phyloP scores from a whole-genome alignment of 2,888 invertebrate species.

The Stictocephala bisonia region DNA sequence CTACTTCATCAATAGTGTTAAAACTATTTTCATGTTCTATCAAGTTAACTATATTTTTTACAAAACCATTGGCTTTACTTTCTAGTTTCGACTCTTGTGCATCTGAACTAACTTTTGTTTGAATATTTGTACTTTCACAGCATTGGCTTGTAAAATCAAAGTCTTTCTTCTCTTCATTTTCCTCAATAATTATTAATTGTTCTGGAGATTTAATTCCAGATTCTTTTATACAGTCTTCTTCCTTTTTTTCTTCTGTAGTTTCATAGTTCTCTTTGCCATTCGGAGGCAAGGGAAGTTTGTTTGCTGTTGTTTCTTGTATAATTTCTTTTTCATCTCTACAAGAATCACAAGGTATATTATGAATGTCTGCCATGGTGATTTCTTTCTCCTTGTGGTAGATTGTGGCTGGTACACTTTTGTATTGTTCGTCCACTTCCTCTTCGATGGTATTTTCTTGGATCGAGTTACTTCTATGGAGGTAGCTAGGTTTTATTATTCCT shows the following conservation, averaged over 20 bases:
- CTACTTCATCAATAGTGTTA: conserved; percentile 39
- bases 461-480: conserved; percentile 40
- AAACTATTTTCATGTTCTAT: conserved; percentile 36
- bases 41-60: conserved; percentile 42
- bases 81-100: neutral
- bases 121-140: neutral
- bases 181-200: conserved; percentile 6
- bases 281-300: conserved; percentile 14
- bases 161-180: neutral
- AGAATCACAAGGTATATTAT: conserved; percentile 20
- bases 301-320: neutral
- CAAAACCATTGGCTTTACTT: conserved; percentile 41
- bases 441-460: conserved; percentile 43
- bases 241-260: neutral
- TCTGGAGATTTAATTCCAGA: neutral
- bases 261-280: neutral
- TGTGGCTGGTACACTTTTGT: neutral
- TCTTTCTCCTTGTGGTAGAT: neutral
- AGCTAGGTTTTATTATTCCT: neutral
- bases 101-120: neutral
- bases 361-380: conserved; percentile 24
- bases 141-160: too few relatives aligned
- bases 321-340: neutral
- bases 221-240: neutral
- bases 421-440: conserved; percentile 41